Base-by-base conservation (phyloP, 2,888 invertebrate genomes). In the Eretmocerus hayati region DNA sequence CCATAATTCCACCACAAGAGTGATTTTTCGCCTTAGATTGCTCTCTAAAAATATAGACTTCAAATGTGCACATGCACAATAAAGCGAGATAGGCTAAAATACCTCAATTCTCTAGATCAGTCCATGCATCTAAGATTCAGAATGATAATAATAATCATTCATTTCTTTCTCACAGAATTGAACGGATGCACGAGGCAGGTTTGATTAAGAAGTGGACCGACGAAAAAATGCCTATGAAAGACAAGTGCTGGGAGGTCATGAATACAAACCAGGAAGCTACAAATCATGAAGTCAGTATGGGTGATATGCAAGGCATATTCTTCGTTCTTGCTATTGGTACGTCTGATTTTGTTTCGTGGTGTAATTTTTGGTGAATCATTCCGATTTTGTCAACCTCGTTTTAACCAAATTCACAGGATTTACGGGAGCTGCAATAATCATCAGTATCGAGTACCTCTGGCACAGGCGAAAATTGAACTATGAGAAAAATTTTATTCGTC, bases 271-370 rank as follows among this genome's bases (percentile, higher is more conserved):
- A 81, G 0, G 84, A 84, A 69, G 86, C 84, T n/a, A 83, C 83
- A 53, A 90, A 89, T 65, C 88, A 91, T 62, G 90, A 88, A 31
- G 92, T 93, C 35, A 89, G 90, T 67, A 77, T 92, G 58, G 80
- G 84, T 43, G 92, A 93, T 62, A 93, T 92, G 91, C 90, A 92
- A 70, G 93, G 92, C 11, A 91, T 90, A 21, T 92, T 92, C 72
- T 85, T 90, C 60, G 84, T 93, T 0, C 73, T 92, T 3, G 77
- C 89, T 45, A 71, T 91, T 45, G 91, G 90, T 87, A 76, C 56
- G 46, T 32, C 22, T 31, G 20, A 15, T 22, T 37, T n/a, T n/a
- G n/a, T n/a, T n/a, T n/a, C n/a, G n/a, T n/a, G n/a, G n/a, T n/a
- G n/a, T n/a, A n/a, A n/a, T n/a, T n/a, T n/a, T n/a, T n/a, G n/a